Base-by-base conservation (phyloP, 2,797 vertebrate species). In the Galagoides demidoff region DNA sequence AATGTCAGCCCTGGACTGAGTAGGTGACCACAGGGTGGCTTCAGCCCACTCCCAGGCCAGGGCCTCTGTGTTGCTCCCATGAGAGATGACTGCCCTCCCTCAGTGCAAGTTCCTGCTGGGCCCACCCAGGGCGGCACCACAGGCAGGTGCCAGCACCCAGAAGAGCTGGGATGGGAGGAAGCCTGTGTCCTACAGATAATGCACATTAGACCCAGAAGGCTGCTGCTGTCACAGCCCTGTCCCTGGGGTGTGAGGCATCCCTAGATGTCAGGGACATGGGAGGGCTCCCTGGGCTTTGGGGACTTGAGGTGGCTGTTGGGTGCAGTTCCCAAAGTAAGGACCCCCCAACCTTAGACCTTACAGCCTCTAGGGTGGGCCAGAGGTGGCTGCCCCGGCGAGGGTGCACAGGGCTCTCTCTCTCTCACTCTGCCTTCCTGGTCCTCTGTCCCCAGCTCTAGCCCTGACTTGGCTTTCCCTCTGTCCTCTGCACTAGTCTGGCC, bases 1-100 rank as follows among this genome's bases (percentile, higher is more conserved):
- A 9, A 9, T 98, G 98, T 34, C 66, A 17, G 13, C 81, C 85
- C 0, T 71, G 86, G 97, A 81, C 78, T 27, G 34, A 0, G 97
- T 98, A 97, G 61, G 96, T 88, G 88, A n/a, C 90, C 91, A 0
- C 0, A 22, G 0, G 6, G 31, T 31, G 4, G 13, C n/a, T 0
- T 20, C 7, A 39, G 45, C 7, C n/a, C 59, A 0, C 2, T 52
- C 14, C 13, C 39, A 10, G 2, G 16, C 57, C 19, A 43, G 27
- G 63, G 5, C 12, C 16, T 64, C 55, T 8, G 8, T 5, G 8
- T 34, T 5, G 19, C 12, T 37, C 7, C 39, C 57, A 39, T 14
- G 57, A 84, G 39, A 29, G 34, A 34, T 34, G 22, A 37, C 19
- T 8, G 7, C 22, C 27, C 49, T n/a, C 29, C 34, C 34, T 22